Percentiles rank a stretch among this genome's conserved stretches.
These are phyloP conservation scores for Cheilosia grossa DNA, from an alignment of 2,888 invertebrate genomes.

Conservation along the genomic window DNA sequence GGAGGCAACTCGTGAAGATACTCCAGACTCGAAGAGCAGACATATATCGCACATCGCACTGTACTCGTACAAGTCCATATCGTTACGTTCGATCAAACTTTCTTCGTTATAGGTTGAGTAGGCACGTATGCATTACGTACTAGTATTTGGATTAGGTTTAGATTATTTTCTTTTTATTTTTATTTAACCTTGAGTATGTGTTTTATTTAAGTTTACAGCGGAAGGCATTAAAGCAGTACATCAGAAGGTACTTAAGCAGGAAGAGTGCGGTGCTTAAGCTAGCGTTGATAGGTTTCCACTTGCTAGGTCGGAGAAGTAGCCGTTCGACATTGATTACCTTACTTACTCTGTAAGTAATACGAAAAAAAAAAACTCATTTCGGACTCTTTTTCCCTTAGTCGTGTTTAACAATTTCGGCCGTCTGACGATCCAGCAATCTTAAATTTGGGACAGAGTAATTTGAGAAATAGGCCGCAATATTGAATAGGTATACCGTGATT, in stretches of 20 bases:
- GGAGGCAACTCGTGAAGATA: slow-evolving; percentile 50
- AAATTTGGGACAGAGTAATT: too few species aligned
- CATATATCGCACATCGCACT: slow-evolving; percentile 1
- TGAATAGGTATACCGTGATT: too few species aligned
- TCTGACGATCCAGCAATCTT: too few species aligned
- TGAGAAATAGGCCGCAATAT: too few species aligned
- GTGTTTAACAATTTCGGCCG: too few species aligned
- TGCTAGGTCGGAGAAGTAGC: not conserved
- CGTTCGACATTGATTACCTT: not conserved
- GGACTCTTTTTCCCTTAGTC: too few species aligned
- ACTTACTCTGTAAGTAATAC: too few species aligned
- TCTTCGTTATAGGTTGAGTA: slow-evolving; percentile 48
- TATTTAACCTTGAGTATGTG: not conserved
- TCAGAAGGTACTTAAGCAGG: not conserved
- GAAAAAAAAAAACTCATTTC: too few species aligned
- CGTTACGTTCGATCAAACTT: slow-evolving; percentile 56
- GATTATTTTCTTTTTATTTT: slow-evolving; percentile 10
- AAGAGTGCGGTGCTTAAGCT: not conserved
- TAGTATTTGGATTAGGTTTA: slow-evolving; percentile 2
- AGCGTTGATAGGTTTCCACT: slow-evolving; percentile 1
- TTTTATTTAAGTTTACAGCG: not conserved
- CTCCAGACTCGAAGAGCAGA: slow-evolving; percentile 21
- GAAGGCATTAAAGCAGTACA: not conserved
- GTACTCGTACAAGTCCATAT: slow-evolving; percentile 18
- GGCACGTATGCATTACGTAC: not conserved